phyloP scores from a whole-genome alignment of 2,888 invertebrate species.

The Notodromas monacha region DNA sequence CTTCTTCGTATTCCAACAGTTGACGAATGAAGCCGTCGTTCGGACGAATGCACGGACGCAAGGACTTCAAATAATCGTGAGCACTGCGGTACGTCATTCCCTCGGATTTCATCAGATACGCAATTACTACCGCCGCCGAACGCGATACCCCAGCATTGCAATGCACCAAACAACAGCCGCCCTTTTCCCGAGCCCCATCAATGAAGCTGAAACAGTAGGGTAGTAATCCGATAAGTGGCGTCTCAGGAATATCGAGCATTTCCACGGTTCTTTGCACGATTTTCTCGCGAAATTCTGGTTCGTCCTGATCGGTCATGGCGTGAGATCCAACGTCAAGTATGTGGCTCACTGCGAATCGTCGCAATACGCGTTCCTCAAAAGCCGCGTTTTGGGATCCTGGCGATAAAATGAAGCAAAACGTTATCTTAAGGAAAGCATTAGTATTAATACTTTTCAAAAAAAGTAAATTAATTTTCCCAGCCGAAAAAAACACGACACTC shows the following conservation, averaged over 20 bases:
- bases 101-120: slow-evolving; percentile 30
- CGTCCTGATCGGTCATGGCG: no score
- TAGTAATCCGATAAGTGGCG: slow-evolving; percentile 12
- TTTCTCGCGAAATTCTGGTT: no score
- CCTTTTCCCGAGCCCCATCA: slow-evolving; percentile 19
- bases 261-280: no score
- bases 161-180: slow-evolving; percentile 36
- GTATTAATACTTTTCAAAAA: no score
- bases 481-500: no score
- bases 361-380: no score
- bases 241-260: slow-evolving; percentile 13
- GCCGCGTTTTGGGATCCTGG: no score
- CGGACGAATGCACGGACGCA: slow-evolving; percentile 34
- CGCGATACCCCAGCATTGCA: slow-evolving; percentile 76
- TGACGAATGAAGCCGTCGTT: slow-evolving; percentile 46
- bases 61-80: slow-evolving; percentile 27
- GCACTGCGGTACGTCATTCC: slow-evolving; percentile 27
- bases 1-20: slow-evolving; percentile 20
- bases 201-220: slow-evolving; percentile 27
- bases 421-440: no score
- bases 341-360: no score
- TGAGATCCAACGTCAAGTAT: no score
- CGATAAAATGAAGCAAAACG: no score
- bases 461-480: no score
- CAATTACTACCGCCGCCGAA: slow-evolving; percentile 41